These are phyloP conservation scores for Pipra filicauda DNA, from an alignment of 2,113 vertebrate species.

Conservation along the genomic window DNA sequence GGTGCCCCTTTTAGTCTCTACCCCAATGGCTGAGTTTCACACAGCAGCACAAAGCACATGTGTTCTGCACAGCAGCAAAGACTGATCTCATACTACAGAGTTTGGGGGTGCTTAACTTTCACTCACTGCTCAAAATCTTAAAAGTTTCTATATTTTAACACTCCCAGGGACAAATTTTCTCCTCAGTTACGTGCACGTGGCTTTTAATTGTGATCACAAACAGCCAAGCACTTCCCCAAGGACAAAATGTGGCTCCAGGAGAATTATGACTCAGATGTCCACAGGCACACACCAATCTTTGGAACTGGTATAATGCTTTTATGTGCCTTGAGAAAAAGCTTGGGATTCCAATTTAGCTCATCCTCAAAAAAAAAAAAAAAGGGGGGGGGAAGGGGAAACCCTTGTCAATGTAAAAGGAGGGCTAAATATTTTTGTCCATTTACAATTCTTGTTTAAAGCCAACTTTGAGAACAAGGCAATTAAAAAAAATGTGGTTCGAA, in stretches of 20 bases:
- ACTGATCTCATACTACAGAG: background rate
- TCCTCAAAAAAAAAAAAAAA: background rate
- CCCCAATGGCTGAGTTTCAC: constrained; percentile 28
- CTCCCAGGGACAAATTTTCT: constrained; percentile 36
- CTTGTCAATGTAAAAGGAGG: constrained; percentile 28
- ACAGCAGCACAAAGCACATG: constrained; percentile 7
- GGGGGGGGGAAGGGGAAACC: constrained; percentile 6
- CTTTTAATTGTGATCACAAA: constrained; percentile 2
- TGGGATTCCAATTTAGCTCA: constrained; percentile 52
- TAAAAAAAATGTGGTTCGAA: constrained; percentile 56
- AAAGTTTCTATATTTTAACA: constrained; percentile 16
- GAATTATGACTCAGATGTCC: constrained; percentile 49
- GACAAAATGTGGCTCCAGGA: constrained; percentile 43
- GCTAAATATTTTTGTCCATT: constrained; percentile 42
- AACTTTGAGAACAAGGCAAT: constrained; percentile 51
- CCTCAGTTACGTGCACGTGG: background rate
- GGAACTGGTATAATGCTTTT: constrained; percentile 46
- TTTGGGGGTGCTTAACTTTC: constrained; percentile 40
- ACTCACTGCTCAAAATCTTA: constrained; percentile 7
- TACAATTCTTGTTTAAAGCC: constrained; percentile 61
- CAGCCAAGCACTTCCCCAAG: constrained; percentile 35
- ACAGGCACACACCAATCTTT: constrained; percentile 31
- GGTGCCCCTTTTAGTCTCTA: constrained; percentile 41
- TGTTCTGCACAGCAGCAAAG: background rate
- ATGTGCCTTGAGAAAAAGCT: background rate